Evolutionary conservation across 1,140 invertebrate species (phyloP).

Genomic region (Temnothorax curvispinosus): DNA sequence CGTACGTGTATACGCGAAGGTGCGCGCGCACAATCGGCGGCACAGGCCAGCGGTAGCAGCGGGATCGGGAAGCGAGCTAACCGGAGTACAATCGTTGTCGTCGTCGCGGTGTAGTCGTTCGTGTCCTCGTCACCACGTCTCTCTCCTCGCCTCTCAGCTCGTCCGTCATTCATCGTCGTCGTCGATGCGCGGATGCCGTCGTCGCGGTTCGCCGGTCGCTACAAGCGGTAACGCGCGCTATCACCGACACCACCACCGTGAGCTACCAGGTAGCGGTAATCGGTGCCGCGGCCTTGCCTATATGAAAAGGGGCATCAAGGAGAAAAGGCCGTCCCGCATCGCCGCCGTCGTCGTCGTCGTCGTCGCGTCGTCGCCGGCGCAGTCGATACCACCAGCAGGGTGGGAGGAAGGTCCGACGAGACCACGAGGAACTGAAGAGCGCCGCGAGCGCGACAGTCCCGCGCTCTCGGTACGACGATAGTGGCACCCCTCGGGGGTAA

Average conservation of each 20-base stretch:
- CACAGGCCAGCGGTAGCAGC: conserved; percentile 16
- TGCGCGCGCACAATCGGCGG: conserved; percentile 57
- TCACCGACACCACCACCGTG: background rate
- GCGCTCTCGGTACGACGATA: conserved; percentile 52
- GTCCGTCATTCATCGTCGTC: conserved; percentile 13
- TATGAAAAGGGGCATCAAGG: conserved; percentile 67
- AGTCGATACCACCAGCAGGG: conserved; percentile 30
- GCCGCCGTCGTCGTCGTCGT: background rate
- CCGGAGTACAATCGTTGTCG: conserved; percentile 52
- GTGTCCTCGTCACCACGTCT: conserved; percentile 24
- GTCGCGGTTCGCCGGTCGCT: conserved; percentile 29
- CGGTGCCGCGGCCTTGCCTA: conserved; percentile 13
- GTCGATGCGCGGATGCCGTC: conserved; percentile 60
- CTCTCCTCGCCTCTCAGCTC: background rate
- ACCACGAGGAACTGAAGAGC: conserved; percentile 58
- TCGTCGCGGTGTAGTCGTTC: conserved; percentile 39
- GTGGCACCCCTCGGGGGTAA: conserved; percentile 53
- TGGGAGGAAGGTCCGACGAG: conserved; percentile 36
- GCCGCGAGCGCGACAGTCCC: conserved; percentile 55
- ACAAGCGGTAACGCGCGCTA: conserved; percentile 53
- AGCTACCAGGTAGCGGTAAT: background rate
- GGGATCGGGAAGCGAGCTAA: conserved; percentile 20
- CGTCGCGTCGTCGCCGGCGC: conserved; percentile 28
- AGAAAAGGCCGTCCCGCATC: conserved; percentile 33
- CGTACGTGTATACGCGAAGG: conserved; percentile 36